Percentiles rank a stretch among this genome's conserved stretches.
These are phyloP conservation scores for Chondrilla cf. caribensis DNA, from an alignment of 37 sponge, comb jelly and placozoan genomes.

Conservation along the genomic window DNA sequence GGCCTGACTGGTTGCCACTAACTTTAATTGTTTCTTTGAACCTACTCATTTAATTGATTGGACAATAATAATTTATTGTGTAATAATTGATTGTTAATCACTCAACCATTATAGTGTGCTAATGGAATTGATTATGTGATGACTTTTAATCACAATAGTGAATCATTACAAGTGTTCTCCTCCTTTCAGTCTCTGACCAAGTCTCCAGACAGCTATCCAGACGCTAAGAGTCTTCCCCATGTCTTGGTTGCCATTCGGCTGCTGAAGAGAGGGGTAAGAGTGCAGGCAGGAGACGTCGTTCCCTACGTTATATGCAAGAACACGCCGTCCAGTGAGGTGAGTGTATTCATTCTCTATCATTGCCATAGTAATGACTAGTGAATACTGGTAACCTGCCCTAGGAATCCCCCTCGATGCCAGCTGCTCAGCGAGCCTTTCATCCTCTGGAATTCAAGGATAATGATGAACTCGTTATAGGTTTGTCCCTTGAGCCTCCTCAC, in stretches of 20 bases:
- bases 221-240: conserved; percentile 85
- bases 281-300: conserved; percentile 90
- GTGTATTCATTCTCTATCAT: neutral
- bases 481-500: neutral
- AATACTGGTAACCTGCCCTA: neutral
- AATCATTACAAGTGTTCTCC: too few relatives aligned
- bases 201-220: conserved; percentile 86
- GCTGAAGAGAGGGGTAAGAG: conserved; percentile 53
- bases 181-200: conserved; percentile 76
- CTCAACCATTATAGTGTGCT: too few relatives aligned
- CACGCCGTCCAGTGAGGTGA: neutral
- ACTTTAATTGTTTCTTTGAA: neutral
- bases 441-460: conserved; percentile 66
- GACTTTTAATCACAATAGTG: too few relatives aligned
- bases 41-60: neutral
- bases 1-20: too few relatives aligned
- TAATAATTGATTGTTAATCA: neutral
- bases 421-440: conserved; percentile 83
- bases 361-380: too few relatives aligned
- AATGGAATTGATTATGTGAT: too few relatives aligned
- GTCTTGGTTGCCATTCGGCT: conserved; percentile 92
- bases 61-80: neutral
- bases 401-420: conserved; percentile 38
- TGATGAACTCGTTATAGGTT: conserved; percentile 40
- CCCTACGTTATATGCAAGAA: conserved; percentile 92